Percentiles rank a stretch among this genome's conserved stretches.
phyloP scores from a whole-genome alignment of 92 coral and sea anemone species.

The Scolanthus callimorphus region DNA sequence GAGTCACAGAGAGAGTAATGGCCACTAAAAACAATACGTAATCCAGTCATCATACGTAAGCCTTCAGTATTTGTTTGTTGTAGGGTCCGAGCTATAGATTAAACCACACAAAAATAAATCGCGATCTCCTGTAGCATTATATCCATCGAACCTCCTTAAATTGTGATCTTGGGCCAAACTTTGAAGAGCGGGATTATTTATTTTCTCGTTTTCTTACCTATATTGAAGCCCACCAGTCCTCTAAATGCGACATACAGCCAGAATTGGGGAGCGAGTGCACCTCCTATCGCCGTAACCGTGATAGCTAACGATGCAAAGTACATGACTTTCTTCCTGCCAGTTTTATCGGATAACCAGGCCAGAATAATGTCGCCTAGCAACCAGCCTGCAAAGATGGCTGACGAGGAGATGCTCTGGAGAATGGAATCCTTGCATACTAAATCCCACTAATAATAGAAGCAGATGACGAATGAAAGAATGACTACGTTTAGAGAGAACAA shows the following conservation, averaged over 20 bases:
- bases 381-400: slow-evolving; percentile 74
- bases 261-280: slow-evolving; percentile 51
- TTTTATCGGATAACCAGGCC: slow-evolving; percentile 65
- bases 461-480: background rate
- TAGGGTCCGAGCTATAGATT: no score
- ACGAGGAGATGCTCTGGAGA: slow-evolving; percentile 66
- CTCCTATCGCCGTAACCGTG: slow-evolving; percentile 39
- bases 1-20: no score
- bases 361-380: slow-evolving; percentile 62
- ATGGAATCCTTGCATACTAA: slow-evolving; percentile 76
- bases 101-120: no score
- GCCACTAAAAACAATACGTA: no score
- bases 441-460: slow-evolving; percentile 53
- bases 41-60: no score
- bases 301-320: slow-evolving; percentile 41
- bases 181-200: no score
- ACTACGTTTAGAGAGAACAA: background rate
- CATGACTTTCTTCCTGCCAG: slow-evolving; percentile 61
- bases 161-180: no score
- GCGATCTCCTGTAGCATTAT: no score
- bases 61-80: no score
- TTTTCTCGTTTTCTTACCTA: slow-evolving; percentile 74
- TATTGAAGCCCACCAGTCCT: slow-evolving; percentile 57
- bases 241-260: slow-evolving; percentile 73
- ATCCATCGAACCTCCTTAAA: no score